Percentiles rank a stretch among this genome's conserved stretches.
These are phyloP conservation scores for Cotesia vestalis DNA, from an alignment of 1,140 invertebrate genomes.

Conservation along the genomic window DNA sequence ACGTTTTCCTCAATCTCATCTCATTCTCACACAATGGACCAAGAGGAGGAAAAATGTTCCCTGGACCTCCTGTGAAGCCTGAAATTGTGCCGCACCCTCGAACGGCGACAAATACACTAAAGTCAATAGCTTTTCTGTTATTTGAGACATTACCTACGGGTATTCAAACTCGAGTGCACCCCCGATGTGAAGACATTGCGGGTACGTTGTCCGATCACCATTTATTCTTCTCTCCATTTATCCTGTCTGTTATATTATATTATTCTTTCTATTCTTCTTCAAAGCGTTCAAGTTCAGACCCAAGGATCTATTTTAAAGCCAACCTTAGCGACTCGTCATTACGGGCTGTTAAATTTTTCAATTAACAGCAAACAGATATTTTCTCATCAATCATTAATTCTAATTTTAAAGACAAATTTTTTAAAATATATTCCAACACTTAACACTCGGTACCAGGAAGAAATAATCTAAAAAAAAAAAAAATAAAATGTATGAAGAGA, in stretches of 20 bases:
- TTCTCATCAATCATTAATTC: too few species aligned
- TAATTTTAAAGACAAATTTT: too few species aligned
- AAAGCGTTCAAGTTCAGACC: too few species aligned
- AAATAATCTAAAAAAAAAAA: neutral
- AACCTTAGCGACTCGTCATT: slow-evolving; percentile 3
- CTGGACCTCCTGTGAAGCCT: slow-evolving; percentile 28
- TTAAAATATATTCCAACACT: too few species aligned
- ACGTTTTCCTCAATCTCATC: neutral
- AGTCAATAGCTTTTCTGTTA: slow-evolving; percentile 33
- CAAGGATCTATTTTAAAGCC: slow-evolving; percentile 7
- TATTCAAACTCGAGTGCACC: slow-evolving; percentile 22
- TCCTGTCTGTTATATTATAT: too few species aligned
- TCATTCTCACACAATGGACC: slow-evolving; percentile 6
- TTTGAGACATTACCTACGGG: slow-evolving; percentile 30
- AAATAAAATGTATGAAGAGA: neutral
- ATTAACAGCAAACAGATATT: neutral
- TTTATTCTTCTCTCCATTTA: neutral
- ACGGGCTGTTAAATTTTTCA: slow-evolving; percentile 12
- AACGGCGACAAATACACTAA: slow-evolving; percentile 26
- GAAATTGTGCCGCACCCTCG: slow-evolving; percentile 24
- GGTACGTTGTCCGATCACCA: neutral
- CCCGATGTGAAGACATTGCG: slow-evolving; percentile 16
- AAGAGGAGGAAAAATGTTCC: slow-evolving; percentile 19
- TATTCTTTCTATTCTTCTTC: too few species aligned
- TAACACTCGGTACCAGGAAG: neutral